These are phyloP conservation scores for Murina feae DNA, from an alignment of 2,113 vertebrate genomes.

Conservation along the genomic window DNA sequence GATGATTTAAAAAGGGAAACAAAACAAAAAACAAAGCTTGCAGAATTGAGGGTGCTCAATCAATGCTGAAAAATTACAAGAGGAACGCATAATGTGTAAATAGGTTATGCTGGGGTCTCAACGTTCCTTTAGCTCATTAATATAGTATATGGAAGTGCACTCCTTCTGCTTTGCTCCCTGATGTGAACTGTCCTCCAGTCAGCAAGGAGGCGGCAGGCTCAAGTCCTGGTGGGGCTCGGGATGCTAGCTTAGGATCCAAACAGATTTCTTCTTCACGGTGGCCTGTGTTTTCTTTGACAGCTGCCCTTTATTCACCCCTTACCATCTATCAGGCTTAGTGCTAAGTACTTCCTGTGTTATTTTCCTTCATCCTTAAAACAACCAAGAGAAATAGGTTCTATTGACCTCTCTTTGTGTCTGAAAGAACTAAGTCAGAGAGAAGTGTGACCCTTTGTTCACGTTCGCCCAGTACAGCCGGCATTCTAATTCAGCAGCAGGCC, in stretches of 20 bases:
- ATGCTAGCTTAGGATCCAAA: background rate
- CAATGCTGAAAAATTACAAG: slow-evolving; percentile 64
- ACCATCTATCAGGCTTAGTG: background rate
- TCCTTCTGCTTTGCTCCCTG: background rate
- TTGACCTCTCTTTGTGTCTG: background rate
- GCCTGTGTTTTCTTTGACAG: background rate
- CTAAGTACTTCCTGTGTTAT: background rate
- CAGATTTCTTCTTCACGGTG: background rate
- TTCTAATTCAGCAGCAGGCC: background rate
- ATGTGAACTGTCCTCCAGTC: background rate
- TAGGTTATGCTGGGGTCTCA: slow-evolving; percentile 41
- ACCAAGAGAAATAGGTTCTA: background rate
- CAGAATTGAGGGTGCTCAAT: slow-evolving; percentile 48
- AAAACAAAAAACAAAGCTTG: background rate
- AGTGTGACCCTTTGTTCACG: background rate
- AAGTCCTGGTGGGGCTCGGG: accelerated
- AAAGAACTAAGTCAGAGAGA: background rate
- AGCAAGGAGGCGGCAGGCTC: background rate
- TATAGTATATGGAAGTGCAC: background rate
- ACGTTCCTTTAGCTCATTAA: slow-evolving; percentile 54
- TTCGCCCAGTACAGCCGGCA: background rate
- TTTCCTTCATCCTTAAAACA: background rate
- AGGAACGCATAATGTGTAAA: slow-evolving; percentile 66
- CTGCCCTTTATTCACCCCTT: background rate
- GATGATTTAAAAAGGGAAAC: background rate